Conservation (phyloP, 2,113 vertebrate genomes). For the Furnarius figulus region DNA sequence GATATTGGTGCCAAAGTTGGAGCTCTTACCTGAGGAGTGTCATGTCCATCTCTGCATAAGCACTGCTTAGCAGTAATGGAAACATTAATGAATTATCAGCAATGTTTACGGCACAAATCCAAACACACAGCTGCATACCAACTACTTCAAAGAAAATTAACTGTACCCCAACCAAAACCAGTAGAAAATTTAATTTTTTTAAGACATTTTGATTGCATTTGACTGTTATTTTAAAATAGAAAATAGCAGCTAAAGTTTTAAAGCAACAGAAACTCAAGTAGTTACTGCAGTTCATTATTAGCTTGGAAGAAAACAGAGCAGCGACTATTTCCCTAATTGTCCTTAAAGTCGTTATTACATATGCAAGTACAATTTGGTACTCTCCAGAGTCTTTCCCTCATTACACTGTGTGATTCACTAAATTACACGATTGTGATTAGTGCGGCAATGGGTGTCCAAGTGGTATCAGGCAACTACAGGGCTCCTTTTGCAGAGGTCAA, state of each 20-base stretch:
- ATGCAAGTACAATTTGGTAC: conserved; percentile 61
- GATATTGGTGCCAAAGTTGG: neutral
- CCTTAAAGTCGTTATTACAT: conserved; percentile 66
- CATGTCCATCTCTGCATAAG: neutral
- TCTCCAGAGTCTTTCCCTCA: conserved; percentile 52
- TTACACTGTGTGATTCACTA: conserved; percentile 68
- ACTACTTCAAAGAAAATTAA: neutral
- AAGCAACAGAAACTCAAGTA: conserved; percentile 29
- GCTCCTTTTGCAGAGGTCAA: conserved; percentile 78
- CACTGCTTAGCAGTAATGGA: neutral
- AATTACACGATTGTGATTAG: conserved; percentile 69
- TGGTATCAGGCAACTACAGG: conserved; percentile 73
- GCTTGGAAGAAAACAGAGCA: conserved; percentile 60
- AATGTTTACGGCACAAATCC: neutral
- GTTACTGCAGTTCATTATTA: conserved; percentile 34
- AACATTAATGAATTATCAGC: neutral
- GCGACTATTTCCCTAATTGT: conserved; percentile 60
- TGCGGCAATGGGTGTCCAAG: conserved; percentile 73
- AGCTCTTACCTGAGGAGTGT: neutral
- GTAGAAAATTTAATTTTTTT: neutral
- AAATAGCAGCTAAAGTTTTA: conserved; percentile 22
- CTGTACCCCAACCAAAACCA: neutral
- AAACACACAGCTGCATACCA: neutral
- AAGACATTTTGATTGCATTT: neutral
- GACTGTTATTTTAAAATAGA: conserved; percentile 12